These are phyloP conservation scores for Drosophila cognata DNA, from an alignment of 2,888 invertebrate genomes.

Conservation along the genomic window DNA sequence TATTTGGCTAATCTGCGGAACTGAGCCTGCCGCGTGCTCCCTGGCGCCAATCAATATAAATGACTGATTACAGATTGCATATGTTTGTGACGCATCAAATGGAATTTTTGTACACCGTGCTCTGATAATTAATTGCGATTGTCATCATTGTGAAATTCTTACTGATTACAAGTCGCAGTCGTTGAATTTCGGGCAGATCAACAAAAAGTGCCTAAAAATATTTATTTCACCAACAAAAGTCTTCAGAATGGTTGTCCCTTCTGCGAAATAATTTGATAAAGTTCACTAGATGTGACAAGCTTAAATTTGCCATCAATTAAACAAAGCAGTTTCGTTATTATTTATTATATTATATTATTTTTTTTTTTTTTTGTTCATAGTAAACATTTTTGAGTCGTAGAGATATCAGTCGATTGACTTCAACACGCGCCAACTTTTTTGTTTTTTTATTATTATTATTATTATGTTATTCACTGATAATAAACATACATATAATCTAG, in stretches of 20 bases:
- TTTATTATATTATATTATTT: neutral
- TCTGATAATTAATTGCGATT: conserved; percentile 8
- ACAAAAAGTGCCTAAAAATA: neutral
- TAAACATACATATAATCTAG: neutral
- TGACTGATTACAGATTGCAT: conserved; percentile 52
- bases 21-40: conserved; percentile 13
- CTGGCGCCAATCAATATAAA: conserved; percentile 43
- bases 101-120: conserved; percentile 19
- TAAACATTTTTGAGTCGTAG: neutral
- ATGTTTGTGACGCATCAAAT: conserved; percentile 22
- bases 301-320: conserved; percentile 10
- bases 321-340: neutral
- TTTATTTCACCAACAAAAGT: neutral
- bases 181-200: neutral
- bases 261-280: neutral
- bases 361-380: neutral
- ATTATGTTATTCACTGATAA: neutral
- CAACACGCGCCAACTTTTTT: conserved; percentile 8
- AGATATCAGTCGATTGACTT: conserved; percentile 7
- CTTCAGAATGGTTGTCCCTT: neutral
- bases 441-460: neutral
- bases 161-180: neutral
- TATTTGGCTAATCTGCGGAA: conserved; percentile 50
- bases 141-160: conserved; percentile 40
- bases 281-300: conserved; percentile 4